Evolutionary conservation across 2,888 invertebrate species (phyloP).

Genomic region (Troides helena): DNA sequence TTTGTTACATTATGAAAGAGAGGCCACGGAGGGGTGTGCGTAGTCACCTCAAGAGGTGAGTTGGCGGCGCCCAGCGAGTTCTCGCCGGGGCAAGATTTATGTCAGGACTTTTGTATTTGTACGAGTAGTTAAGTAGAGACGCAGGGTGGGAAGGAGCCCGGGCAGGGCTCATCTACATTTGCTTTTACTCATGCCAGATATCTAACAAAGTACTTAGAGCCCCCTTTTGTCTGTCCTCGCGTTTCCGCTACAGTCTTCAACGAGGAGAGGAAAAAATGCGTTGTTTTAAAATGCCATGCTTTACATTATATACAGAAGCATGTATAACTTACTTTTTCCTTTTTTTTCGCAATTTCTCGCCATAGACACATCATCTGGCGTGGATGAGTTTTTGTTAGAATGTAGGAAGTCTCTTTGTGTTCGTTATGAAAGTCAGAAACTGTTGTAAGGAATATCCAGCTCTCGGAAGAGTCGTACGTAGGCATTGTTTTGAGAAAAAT

Average conservation of each 20-base stretch:
- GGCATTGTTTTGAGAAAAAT: constrained; percentile 71
- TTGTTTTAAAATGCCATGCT: constrained; percentile 69
- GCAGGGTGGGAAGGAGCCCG: constrained; percentile 46
- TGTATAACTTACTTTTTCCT: constrained; percentile 57
- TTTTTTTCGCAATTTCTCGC: constrained; percentile 74
- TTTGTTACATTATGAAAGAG: constrained; percentile 71
- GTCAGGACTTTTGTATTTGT: constrained; percentile 79
- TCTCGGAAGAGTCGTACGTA: constrained; percentile 53
- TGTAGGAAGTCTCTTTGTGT: constrained; percentile 76
- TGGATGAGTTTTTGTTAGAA: constrained; percentile 78
- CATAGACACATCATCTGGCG: constrained; percentile 79
- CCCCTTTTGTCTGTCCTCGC: constrained; percentile 71
- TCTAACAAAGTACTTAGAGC: constrained; percentile 67
- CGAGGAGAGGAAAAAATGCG: constrained; percentile 61
- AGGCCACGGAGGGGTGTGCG: constrained; percentile 55
- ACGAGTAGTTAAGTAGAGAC: constrained; percentile 71
- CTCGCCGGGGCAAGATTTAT: constrained; percentile 76
- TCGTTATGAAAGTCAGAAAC: constrained; percentile 73
- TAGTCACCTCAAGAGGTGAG: constrained; percentile 64
- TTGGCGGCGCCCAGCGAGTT: constrained; percentile 61
- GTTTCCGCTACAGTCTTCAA: constrained; percentile 71
- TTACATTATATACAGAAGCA: constrained; percentile 44
- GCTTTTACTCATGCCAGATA: constrained; percentile 65
- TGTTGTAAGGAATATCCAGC: constrained; percentile 72
- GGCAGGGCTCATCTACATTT: constrained; percentile 72